phyloP scores from a whole-genome alignment of 2,888 invertebrate species.

The Carpatolechia fugitivella region DNA sequence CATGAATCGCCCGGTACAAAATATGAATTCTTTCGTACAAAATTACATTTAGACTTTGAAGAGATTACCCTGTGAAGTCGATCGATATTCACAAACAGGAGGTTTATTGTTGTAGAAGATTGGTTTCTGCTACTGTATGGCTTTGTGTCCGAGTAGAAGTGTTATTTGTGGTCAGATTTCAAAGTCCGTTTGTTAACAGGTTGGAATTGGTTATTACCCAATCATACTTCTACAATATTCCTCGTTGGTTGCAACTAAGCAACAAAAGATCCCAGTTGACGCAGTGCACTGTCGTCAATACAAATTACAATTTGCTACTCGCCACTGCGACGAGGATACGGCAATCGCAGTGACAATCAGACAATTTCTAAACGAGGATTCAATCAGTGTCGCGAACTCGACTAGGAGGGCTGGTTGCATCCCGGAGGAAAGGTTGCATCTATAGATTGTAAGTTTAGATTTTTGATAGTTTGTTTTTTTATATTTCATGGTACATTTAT shows the following conservation, averaged over 20 bases:
- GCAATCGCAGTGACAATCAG: not conserved
- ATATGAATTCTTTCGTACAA: too few relatives aligned
- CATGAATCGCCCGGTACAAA: too few relatives aligned
- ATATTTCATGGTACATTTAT: not conserved
- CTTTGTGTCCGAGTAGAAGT: not conserved
- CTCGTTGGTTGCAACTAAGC: not conserved
- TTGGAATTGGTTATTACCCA: not conserved
- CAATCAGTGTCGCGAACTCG: not conserved
- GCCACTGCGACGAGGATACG: not conserved
- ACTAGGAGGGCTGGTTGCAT: not conserved
- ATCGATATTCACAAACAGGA: not conserved
- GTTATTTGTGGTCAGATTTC: too few relatives aligned
- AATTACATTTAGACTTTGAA: too few relatives aligned
- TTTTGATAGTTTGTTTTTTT: too few relatives aligned
- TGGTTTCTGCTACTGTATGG: conserved; percentile 6
- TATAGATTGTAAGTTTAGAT: not conserved
- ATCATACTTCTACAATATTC: not conserved
- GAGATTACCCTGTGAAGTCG: not conserved
- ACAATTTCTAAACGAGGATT: not conserved
- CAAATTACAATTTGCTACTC: not conserved
- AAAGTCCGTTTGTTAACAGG: not conserved
- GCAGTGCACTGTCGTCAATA: not conserved
- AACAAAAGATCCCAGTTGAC: not conserved
- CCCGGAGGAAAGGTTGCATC: not conserved
- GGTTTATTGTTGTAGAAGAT: conserved; percentile 3